Evolutionary conservation across 1,140 invertebrate species (phyloP).

Genomic region (honey bee (Apis mellifera)): DNA sequence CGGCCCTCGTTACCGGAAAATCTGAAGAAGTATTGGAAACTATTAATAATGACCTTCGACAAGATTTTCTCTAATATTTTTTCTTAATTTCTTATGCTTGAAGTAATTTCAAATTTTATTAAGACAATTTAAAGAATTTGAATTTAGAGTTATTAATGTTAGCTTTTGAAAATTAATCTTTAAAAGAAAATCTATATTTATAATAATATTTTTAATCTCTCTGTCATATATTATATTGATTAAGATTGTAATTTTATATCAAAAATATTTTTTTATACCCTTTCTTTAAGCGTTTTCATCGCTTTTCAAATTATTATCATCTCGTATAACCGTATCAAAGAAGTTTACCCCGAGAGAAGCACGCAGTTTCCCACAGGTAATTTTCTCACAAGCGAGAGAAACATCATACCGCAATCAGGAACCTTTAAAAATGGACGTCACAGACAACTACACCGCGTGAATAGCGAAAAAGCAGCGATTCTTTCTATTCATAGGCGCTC

Average conservation of each 20-base stretch:
- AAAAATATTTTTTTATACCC: neutral
- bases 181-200: too few species aligned
- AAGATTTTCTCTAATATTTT: too few species aligned
- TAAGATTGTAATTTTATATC: too few species aligned
- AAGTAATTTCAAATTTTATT: neutral
- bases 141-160: too few species aligned
- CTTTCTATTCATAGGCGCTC: constrained; percentile 12
- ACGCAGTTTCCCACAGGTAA: neutral
- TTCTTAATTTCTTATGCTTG: neutral
- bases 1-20: constrained; percentile 30
- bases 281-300: neutral
- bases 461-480: constrained; percentile 27
- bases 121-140: neutral
- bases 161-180: too few species aligned
- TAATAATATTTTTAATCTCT: too few species aligned
- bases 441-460: constrained; percentile 21
- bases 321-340: neutral
- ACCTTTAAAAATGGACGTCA: constrained; percentile 10
- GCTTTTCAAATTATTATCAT: neutral
- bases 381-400: neutral
- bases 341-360: neutral
- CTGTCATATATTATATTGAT: too few species aligned
- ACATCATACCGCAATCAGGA: constrained; percentile 1
- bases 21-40: constrained; percentile 25
- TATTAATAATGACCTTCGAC: neutral